Base-by-base conservation (phyloP, 2,113 vertebrate species). In the Seriola rivoliana region DNA sequence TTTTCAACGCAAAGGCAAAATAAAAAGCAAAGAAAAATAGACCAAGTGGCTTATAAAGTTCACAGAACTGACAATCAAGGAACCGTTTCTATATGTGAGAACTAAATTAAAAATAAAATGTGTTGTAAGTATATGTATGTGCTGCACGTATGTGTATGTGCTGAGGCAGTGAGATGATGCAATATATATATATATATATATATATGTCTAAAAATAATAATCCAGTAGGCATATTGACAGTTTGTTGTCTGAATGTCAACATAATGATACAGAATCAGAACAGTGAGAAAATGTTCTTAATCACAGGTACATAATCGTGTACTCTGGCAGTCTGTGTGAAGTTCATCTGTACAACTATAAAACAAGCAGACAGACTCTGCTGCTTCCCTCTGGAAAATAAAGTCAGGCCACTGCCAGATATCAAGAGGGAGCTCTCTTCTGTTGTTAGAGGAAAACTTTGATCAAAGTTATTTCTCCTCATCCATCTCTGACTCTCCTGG, bases 391-490 rank as follows among this genome's bases (percentile, higher is more conserved):
- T 59, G 69, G 80, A 85, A 82, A 83, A 82, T 68, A 63, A 89
- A 89, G 90, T 84, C 80, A 74, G 78, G 85, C 63, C 87, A 71
- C 74, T 36, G 79, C 81, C 85, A 88, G 76, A 80, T 57, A 88
- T 79, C 88, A 89, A 87, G 84, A 79, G 74, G 80, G 72, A 82
- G 86, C 74, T 86, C 89, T 91, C 80, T 59, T 82, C 85, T 88
- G 88, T 89, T 86, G 91, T 91, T 91, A 91, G 89, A 87, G 78
- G 85, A 89, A 92, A 94, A 93, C 90, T 94, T 93, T 92, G 92
- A 94, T 93, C 84, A 93, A 94, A 94, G 89, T 93, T 94, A 85
- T 91, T 91, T 84, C 88, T 87, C 90, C 91, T 94, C 93, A 94
- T 94, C 93, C 91, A 93, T 94, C 92, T 94, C 88, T 91, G 93